These are phyloP conservation scores for Epinotia nisella DNA, from an alignment of 2,888 invertebrate species.

Conservation along the genomic window DNA sequence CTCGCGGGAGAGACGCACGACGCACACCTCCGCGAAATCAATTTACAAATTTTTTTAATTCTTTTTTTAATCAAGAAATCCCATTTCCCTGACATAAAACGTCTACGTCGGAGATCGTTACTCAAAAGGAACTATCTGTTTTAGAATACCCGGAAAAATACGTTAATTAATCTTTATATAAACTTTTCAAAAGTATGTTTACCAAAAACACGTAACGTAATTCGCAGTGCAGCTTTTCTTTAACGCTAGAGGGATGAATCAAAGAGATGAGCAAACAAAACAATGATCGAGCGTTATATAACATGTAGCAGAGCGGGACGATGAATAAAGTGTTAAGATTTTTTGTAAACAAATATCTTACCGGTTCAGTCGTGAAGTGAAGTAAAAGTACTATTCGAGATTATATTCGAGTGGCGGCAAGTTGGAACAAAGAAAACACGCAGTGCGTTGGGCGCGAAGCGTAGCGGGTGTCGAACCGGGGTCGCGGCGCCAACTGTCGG, in stretches of 20 bases:
- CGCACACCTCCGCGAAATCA: constrained; percentile 4
- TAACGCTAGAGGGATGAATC: constrained; percentile 43
- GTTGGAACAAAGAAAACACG: constrained; percentile 51
- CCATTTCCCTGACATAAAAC: background rate
- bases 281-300: constrained; percentile 63
- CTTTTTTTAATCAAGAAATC: background rate
- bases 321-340: constrained; percentile 55
- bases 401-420: constrained; percentile 54
- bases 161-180: background rate
- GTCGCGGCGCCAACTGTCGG: constrained; percentile 47
- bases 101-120: background rate
- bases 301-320: constrained; percentile 56
- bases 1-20: background rate
- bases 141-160: constrained; percentile 1
- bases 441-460: constrained; percentile 42
- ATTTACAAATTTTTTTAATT: background rate
- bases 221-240: constrained; percentile 51
- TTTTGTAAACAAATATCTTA: constrained; percentile 67
- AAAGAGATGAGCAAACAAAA: constrained; percentile 51
- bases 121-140: background rate
- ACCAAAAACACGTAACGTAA: constrained; percentile 7
- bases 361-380: constrained; percentile 63
- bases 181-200: background rate
- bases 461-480: constrained; percentile 44
- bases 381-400: constrained; percentile 57